Percentiles rank a stretch among this genome's conserved stretches.
phyloP scores from a whole-genome alignment of 2,888 invertebrate genomes.

The Griposia aprilina region DNA sequence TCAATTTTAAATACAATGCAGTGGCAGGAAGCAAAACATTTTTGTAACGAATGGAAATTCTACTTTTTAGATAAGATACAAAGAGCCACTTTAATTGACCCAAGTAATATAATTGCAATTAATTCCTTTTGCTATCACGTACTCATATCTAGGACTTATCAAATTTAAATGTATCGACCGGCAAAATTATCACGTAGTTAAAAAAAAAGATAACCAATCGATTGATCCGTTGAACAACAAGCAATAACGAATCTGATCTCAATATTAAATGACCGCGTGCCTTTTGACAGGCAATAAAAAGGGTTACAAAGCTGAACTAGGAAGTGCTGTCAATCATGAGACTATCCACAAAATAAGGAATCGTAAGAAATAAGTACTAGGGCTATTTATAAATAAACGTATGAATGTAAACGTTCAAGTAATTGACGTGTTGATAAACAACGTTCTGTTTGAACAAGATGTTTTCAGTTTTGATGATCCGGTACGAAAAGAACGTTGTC shows the following conservation, averaged over 20 bases:
- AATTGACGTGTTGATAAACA: constrained; percentile 82
- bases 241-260: constrained; percentile 17
- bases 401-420: constrained; percentile 75
- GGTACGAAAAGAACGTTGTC: constrained; percentile 67
- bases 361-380: constrained; percentile 76
- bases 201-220: constrained; percentile 22
- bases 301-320: constrained; percentile 10
- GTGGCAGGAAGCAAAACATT: constrained; percentile 21
- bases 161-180: constrained; percentile 36
- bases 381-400: constrained; percentile 80
- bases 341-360: constrained; percentile 66
- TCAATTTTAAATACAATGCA: constrained; percentile 51
- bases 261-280: constrained; percentile 37
- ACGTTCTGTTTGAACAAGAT: constrained; percentile 76
- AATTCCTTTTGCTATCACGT: constrained; percentile 26
- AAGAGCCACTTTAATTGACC: constrained; percentile 25
- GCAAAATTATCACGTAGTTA: constrained; percentile 30
- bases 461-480: constrained; percentile 75
- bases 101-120: constrained; percentile 35
- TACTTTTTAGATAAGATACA: constrained; percentile 44
- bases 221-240: constrained; percentile 34
- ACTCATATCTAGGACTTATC: constrained; percentile 26
- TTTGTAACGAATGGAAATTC: constrained; percentile 22
- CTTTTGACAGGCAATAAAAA: constrained; percentile 30
- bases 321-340: constrained; percentile 18